Evolutionary conservation across 2,888 invertebrate species (phyloP).

Genomic region (Caradrina kadenii): DNA sequence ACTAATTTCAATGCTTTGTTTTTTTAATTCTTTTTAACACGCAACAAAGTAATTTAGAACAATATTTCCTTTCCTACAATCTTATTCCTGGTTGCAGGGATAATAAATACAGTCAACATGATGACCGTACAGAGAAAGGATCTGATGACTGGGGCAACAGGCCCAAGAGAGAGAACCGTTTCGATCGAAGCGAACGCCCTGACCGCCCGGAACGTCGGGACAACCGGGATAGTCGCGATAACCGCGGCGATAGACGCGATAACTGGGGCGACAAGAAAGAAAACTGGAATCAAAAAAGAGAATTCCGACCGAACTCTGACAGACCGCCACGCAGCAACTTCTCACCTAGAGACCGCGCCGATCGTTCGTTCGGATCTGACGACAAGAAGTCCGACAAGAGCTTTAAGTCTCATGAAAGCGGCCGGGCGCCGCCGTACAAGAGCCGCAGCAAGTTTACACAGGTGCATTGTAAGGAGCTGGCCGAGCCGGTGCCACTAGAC

Average conservation of each 20-base stretch:
- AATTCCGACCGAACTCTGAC: constrained; percentile 67
- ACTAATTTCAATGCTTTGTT: constrained; percentile 47
- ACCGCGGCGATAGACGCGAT: constrained; percentile 66
- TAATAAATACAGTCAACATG: constrained; percentile 72
- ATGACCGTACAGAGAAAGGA: constrained; percentile 75
- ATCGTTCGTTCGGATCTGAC: constrained; percentile 78
- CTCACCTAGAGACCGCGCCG: constrained; percentile 81
- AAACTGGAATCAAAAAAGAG: constrained; percentile 63
- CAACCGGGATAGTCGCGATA: constrained; percentile 47
- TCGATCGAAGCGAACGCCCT: constrained; percentile 51
- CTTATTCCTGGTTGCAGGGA: constrained; percentile 52
- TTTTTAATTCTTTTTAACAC: constrained; percentile 39
- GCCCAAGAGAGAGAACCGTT: constrained; percentile 60
- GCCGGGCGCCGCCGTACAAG: constrained; percentile 76
- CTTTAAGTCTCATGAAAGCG: constrained; percentile 76
- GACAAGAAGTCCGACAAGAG: constrained; percentile 79
- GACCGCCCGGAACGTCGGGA: constrained; percentile 54
- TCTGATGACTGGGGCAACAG: constrained; percentile 74
- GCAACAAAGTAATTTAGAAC: constrained; percentile 17
- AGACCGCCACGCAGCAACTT: constrained; percentile 78
- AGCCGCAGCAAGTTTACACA: constrained; percentile 78
- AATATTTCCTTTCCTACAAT: constrained; percentile 10
- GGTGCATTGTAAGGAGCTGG: constrained; percentile 80
- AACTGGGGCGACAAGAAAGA: constrained; percentile 71
- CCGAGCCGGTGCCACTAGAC: constrained; percentile 86